phyloP scores from a whole-genome alignment of 2,888 invertebrate genomes.

The Ethmia dodecea region DNA sequence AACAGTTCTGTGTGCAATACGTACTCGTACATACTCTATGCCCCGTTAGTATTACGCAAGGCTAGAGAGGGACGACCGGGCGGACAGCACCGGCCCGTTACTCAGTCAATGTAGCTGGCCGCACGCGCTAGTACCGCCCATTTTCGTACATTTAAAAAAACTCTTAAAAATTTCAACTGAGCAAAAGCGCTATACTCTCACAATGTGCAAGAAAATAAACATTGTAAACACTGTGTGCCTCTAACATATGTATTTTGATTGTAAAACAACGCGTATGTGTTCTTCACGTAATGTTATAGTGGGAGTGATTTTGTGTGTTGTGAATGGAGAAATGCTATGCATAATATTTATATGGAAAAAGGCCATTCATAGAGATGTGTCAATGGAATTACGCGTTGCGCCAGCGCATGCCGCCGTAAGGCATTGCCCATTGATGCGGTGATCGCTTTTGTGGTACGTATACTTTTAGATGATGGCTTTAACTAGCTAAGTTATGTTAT shows the following conservation, averaged over 20 bases:
- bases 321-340: slow-evolving; percentile 33
- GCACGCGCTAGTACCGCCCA: slow-evolving; percentile 46
- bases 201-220: background rate
- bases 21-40: slow-evolving; percentile 63
- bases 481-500: too few relatives aligned
- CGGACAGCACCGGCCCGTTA: slow-evolving; percentile 45
- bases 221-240: background rate
- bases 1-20: slow-evolving; percentile 48
- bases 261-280: background rate
- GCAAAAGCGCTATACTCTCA: slow-evolving; percentile 11
- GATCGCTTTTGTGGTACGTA: too few relatives aligned
- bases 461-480: too few relatives aligned
- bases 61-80: slow-evolving; percentile 52
- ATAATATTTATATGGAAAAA: slow-evolving; percentile 23
- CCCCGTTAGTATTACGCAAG: slow-evolving; percentile 71
- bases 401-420: slow-evolving; percentile 37
- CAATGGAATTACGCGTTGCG: slow-evolving; percentile 57
- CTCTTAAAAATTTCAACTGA: slow-evolving; percentile 25
- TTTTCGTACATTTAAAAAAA: slow-evolving; percentile 28
- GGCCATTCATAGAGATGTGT: slow-evolving; percentile 61
- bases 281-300: too few relatives aligned
- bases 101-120: slow-evolving; percentile 50
- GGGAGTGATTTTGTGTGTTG: slow-evolving; percentile 5
- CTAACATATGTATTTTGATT: background rate
- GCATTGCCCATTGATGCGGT: slow-evolving; percentile 43